Percentiles rank a stretch among this genome's conserved stretches.
Evolutionary conservation across 2,113 vertebrate genomes (phyloP).

Genomic region (Leptodactylus fuscus): DNA sequence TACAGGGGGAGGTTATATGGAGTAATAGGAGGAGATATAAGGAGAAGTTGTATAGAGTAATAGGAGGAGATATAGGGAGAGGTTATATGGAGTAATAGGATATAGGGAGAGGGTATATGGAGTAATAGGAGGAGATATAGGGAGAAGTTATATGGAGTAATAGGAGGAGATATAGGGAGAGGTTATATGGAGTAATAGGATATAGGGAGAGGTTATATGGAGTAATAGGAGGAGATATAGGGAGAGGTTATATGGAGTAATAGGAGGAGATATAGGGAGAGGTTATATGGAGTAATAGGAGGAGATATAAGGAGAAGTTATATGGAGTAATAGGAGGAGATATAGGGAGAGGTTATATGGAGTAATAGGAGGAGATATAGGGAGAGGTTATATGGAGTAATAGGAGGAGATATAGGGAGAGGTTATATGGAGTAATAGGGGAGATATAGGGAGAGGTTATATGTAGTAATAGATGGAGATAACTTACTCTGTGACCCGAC

Average conservation of each 20-base stretch:
- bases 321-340: conserved; percentile 4
- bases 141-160: background rate
- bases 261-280: background rate
- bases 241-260: background rate
- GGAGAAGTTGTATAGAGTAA: background rate
- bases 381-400: background rate
- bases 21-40: conserved; percentile 5
- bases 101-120: background rate
- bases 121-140: conserved; percentile 4
- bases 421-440: background rate
- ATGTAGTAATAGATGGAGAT: background rate
- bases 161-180: background rate
- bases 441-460: background rate
- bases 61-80: background rate
- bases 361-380: conserved; percentile 6
- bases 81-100: background rate
- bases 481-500: conserved; percentile 55
- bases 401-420: background rate
- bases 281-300: conserved; percentile 7
- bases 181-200: conserved; percentile 3
- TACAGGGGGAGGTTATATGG: background rate
- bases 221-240: conserved; percentile 12
- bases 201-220: background rate
- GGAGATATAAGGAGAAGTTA: background rate
- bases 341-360: background rate